These are phyloP conservation scores for Phataginus tetradactyla DNA, from an alignment of 2,797 vertebrate genomes.

Conservation along the genomic window DNA sequence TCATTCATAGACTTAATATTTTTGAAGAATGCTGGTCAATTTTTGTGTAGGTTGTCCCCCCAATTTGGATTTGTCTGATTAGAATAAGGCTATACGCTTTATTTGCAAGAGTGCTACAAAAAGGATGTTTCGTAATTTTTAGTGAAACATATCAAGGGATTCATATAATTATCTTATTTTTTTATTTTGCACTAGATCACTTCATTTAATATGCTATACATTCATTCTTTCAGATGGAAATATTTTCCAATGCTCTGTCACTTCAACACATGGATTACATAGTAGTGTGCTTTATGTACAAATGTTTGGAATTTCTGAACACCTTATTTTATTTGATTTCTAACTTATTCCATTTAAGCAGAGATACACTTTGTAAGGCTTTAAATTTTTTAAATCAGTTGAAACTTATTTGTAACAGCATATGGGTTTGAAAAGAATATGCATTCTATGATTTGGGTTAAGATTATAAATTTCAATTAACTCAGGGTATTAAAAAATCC, in stretches of 20 bases:
- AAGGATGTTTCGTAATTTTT: neutral
- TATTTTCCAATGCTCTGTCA: neutral
- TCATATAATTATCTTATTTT: neutral
- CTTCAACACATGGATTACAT: neutral
- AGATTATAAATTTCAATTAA: neutral
- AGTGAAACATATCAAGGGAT: neutral
- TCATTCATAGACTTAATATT: neutral
- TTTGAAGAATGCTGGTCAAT: neutral
- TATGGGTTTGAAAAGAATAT: neutral
- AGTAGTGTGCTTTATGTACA: neutral
- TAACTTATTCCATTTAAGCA: neutral
- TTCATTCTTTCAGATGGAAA: neutral
- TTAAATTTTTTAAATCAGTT: neutral
- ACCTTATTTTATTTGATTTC: neutral
- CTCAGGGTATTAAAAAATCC: neutral
- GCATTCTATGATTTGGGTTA: neutral
- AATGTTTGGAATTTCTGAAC: neutral
- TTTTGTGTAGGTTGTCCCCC: neutral
- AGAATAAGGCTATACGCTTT: neutral
- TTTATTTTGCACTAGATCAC: neutral
- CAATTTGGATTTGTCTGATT: neutral
- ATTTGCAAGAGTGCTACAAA: neutral
- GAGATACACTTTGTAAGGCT: neutral
- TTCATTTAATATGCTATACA: neutral
- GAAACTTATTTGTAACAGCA: neutral